Evolutionary conservation across 1,140 invertebrate genomes (phyloP), one percentile per base, ranked within the genome.

Genomic region (Drosophila asahinai): DNA sequence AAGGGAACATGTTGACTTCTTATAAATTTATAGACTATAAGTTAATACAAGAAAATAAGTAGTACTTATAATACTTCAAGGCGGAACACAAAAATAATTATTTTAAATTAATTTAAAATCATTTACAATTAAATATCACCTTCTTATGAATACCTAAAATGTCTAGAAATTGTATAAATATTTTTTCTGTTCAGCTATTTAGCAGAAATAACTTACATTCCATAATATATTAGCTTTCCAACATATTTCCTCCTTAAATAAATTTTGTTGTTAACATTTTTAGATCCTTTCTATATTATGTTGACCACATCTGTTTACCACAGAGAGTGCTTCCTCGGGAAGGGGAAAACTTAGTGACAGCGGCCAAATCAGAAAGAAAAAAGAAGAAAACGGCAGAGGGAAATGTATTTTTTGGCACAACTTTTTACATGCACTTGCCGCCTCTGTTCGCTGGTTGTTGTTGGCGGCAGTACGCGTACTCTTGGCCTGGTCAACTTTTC

Each of bases 391-490:
- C 2, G 40, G 33, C 19, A 19, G 2, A 30, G n/a, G 52, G 27
- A 83, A 87, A 87, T 89, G 68, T 89, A 84, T 76, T 84, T 86
- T 89, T 89, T 89, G 86, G 84, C 81, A 84, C 78, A 89, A 90
- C 73, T 89, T 89, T 83, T 60, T 77, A 74, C 77, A 83, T 83
- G 83, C 83, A 79, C 66, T 86, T 86, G 76, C 71, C 66, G 76
- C 58, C 38, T 36, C 48, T 80, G 66, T 77, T 62, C 48, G 79
- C 25, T 60, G 74, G 54, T 59, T 45, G 47, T 36, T 81, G 62
- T 19, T 67, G 72, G 14, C 64, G 36, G 12, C 25, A 17, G 36
- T 64, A 15, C 51, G 66, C 64, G 55, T 63, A 40, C 60, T 55
- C 51, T 67, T 52, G 72, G 49, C 61, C 77, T 74, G 84, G 84